phyloP scores from a whole-genome alignment of 2,797 vertebrate genomes.

The Eulemur albifrons region DNA sequence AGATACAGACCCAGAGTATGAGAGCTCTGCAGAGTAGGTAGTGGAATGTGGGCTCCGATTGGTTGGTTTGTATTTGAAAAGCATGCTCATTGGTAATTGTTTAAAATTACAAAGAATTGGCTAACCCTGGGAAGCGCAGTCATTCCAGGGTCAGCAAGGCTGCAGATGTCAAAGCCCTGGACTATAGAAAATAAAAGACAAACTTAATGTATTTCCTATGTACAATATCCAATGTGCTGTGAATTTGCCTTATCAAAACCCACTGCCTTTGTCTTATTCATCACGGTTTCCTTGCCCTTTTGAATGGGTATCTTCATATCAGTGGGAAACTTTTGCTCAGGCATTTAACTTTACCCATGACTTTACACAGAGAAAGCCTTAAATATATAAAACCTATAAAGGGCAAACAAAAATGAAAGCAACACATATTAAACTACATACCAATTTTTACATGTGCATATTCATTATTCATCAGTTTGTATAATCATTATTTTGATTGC shows the following conservation, averaged over 20 bases:
- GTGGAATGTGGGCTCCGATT: too few species aligned
- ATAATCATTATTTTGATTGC: not conserved
- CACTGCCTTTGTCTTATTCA: not conserved
- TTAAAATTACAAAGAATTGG: not conserved
- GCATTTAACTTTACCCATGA: not conserved
- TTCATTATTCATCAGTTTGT: slow-evolving; percentile 9
- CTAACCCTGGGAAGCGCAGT: not conserved
- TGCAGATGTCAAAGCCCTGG: not conserved
- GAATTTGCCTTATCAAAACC: not conserved
- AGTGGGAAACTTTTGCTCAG: not conserved
- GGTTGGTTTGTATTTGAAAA: not conserved
- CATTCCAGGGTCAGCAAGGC: not conserved
- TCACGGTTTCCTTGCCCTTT: not conserved
- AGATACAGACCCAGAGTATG: not conserved
- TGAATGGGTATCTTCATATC: not conserved
- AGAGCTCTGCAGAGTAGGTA: not conserved
- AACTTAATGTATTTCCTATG: not conserved
- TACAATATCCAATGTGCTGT: not conserved
- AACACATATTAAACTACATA: not conserved
- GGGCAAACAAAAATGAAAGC: not conserved
- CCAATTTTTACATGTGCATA: not conserved
- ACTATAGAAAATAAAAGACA: not conserved
- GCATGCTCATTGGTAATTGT: not conserved
- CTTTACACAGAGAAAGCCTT: not conserved
- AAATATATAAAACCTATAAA: not conserved